These are phyloP conservation scores for Drosophila guanche DNA, from an alignment of 1,140 invertebrate genomes.

Conservation along the genomic window DNA sequence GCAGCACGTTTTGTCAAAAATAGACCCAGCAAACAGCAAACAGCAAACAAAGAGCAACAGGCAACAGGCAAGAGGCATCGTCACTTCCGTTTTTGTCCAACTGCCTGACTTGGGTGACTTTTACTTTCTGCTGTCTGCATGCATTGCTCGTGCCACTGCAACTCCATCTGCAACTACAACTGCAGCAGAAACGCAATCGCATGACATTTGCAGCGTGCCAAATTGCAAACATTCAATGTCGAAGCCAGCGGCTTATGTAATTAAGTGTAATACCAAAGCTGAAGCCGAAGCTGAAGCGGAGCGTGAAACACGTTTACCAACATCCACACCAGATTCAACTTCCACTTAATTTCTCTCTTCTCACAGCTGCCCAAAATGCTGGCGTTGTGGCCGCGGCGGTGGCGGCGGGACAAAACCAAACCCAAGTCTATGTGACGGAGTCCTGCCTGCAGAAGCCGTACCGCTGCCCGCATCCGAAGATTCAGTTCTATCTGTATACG, in stretches of 20 bases:
- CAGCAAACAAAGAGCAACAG: conserved; percentile 27
- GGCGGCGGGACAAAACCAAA: conserved; percentile 71
- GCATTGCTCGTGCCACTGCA: conserved; percentile 8
- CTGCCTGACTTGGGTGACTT: conserved; percentile 40
- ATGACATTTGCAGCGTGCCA: conserved; percentile 73
- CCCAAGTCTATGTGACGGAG: conserved; percentile 88
- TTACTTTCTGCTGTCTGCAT: conserved; percentile 60
- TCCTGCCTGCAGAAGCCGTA: conserved; percentile 92
- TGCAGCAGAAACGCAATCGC: conserved; percentile 51
- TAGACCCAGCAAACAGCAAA: conserved; percentile 20
- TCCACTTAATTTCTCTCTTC: conserved; percentile 10
- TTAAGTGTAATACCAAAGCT: conserved; percentile 32
- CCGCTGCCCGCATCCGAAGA: conserved; percentile 91
- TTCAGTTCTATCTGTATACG: conserved; percentile 93
- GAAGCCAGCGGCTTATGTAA: conserved; percentile 62
- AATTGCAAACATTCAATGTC: conserved; percentile 74
- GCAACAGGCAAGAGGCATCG: conserved; percentile 1
- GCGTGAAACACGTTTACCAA: conserved; percentile 57
- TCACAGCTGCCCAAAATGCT: conserved; percentile 63
- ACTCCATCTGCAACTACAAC: conserved; percentile 19
- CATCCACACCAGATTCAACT: conserved; percentile 16
- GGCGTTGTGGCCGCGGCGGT: conserved; percentile 65
- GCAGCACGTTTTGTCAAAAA: conserved; percentile 52
- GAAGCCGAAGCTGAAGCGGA: neutral
- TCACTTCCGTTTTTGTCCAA: conserved; percentile 65